Base-by-base conservation (phyloP, 1,140 invertebrate species). In the Drosophila trapezifrons region DNA sequence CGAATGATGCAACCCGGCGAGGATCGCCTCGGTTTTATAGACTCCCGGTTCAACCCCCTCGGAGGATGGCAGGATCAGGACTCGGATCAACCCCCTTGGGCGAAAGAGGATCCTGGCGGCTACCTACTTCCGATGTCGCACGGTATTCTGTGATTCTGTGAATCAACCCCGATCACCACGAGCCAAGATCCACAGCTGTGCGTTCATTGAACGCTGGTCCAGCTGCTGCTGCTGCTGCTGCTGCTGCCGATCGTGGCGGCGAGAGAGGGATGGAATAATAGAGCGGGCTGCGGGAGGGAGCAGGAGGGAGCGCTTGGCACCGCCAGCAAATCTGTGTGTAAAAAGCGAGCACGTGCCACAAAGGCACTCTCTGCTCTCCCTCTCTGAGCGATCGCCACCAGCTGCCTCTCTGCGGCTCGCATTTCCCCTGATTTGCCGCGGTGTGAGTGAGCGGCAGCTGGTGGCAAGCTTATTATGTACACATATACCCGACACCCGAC, bases 1-100 rank as follows among this genome's bases (percentile, higher is more conserved):
- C 76, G 83, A 91, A 91, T 91, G 90, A 91, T 91, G 90, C 90
- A 91, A 90, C 69, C 49, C 56, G 51, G 20, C 75, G n/a, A 90
- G 83, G 78, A 91, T 87, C 85, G 63, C 32, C 82, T 78, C 66
- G 80, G 78, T 84, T 91, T 90, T 91, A 91, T 82, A 76, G 83
- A 82, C 71, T 78, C 63, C 40, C 29, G 76, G 81, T 76, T 60
- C 67, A 62, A 49, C 43, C 54, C 82, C 82, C 76, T 82, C 29
- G 22, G 22, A 37, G 49, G 29, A 52, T 15, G 7, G 57, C 57
- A 37, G 43, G 29, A 47, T 35, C 29, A 35, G 58, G 56, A 49
- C 27, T 22, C 18, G 25, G 46, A 63, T 25, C 72, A 75, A 75
- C 67, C 80, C 82, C 82, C 76, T 82, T 35, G 22, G 76, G 56